Conservation (phyloP, 2,113 vertebrate genomes). For the Neolamprologus fasciatus region DNA sequence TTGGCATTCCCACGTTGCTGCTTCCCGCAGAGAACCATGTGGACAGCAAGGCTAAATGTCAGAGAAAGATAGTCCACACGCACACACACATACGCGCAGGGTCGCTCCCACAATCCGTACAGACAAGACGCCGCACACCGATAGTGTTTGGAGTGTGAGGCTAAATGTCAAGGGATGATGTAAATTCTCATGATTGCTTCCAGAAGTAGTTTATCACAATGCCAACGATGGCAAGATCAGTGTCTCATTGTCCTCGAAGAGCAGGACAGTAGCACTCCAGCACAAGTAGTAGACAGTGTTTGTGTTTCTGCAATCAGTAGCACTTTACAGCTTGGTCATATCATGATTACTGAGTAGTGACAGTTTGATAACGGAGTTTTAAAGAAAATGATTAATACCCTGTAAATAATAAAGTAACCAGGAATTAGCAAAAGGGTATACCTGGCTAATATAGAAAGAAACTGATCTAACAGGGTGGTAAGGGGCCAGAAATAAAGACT, state of each 20-base stretch:
- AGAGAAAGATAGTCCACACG: conserved; percentile 47
- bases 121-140: conserved; percentile 17
- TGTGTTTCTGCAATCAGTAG: neutral
- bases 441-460: neutral
- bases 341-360: neutral
- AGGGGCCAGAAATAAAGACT: neutral
- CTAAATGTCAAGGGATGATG: conserved; percentile 67
- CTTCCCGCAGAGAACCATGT: conserved; percentile 31
- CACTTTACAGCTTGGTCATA: neutral
- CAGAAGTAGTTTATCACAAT: conserved; percentile 56
- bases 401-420: neutral
- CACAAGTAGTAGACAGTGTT: neutral
- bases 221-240: conserved; percentile 19
- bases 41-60: conserved; percentile 66
- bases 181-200: conserved; percentile 63
- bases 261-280: neutral
- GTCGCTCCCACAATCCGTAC: neutral
- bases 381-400: neutral
- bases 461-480: neutral
- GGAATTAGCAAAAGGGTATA: neutral
- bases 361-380: neutral
- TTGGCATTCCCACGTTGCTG: conserved; percentile 56
- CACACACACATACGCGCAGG: neutral
- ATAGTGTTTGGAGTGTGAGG: conserved; percentile 46
- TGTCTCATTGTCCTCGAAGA: conserved; percentile 22